Evolutionary conservation across 2,888 invertebrate genomes (phyloP).

Genomic region (Pyrochroa serraticornis): DNA sequence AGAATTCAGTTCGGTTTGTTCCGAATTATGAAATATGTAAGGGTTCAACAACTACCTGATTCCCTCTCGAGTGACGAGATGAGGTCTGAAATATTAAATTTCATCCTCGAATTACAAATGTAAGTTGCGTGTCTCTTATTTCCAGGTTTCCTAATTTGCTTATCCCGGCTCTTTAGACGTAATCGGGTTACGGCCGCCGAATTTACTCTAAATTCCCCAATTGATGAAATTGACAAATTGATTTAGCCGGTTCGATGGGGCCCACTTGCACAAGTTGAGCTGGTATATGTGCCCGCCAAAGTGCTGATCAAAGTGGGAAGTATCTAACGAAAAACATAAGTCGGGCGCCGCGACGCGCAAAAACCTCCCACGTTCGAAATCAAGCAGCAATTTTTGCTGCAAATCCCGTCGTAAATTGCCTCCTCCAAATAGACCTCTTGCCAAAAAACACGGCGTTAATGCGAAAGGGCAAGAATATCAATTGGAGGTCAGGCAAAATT

Average conservation of each 20-base stretch:
- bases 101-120: constrained; percentile 5
- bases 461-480: too few relatives aligned
- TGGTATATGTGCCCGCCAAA: too few relatives aligned
- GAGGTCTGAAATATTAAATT: constrained; percentile 17
- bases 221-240: constrained; percentile 21
- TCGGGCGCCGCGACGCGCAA: too few relatives aligned
- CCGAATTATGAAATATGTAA: constrained; percentile 9
- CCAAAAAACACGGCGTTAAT: too few relatives aligned
- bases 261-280: too few relatives aligned
- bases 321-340: too few relatives aligned
- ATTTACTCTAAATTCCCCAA: constrained; percentile 19
- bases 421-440: too few relatives aligned
- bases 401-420: too few relatives aligned
- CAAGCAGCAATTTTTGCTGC: too few relatives aligned
- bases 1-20: not conserved
- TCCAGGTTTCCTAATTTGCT: constrained; percentile 23
- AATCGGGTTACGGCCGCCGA: constrained; percentile 18
- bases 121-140: constrained; percentile 13
- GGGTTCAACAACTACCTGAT: constrained; percentile 11
- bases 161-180: constrained; percentile 18
- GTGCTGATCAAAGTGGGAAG: too few relatives aligned
- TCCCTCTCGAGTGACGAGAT: constrained; percentile 7
- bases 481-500: too few relatives aligned
- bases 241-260: not conserved
- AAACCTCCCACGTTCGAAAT: too few relatives aligned